A percentile compares a stretch with the other conserved stretches of the same genome.
Evolutionary conservation across 2,113 vertebrate genomes (phyloP).

Genomic region (Pontoporia blainvillei): DNA sequence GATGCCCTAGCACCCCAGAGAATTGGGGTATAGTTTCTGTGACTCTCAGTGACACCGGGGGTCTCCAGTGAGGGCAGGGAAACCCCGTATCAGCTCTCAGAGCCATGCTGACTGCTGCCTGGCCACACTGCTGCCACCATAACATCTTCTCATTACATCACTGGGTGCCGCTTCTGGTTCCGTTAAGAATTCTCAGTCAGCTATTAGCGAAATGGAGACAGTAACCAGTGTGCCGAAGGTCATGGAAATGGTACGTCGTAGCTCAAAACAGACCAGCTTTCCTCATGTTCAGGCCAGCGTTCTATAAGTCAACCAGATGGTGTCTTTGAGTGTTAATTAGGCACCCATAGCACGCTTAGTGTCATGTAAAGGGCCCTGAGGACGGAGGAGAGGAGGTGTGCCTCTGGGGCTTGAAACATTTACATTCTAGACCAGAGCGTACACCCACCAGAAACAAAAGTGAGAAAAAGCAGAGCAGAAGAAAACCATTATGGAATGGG

Average conservation of each 20-base stretch:
- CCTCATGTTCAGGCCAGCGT: background rate
- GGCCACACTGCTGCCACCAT: background rate
- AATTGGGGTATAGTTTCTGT: background rate
- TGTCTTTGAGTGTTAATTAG: fast-evolving
- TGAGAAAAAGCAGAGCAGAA: background rate
- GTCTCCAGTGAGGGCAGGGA: background rate
- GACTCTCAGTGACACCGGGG: background rate
- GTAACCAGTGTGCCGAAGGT: background rate
- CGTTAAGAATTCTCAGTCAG: background rate
- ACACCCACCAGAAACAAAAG: background rate
- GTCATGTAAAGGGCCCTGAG: fast-evolving
- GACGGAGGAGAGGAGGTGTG: background rate
- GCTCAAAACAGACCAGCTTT: background rate
- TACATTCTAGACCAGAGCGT: background rate
- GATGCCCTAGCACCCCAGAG: background rate
- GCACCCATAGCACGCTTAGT: background rate
- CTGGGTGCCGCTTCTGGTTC: no score
- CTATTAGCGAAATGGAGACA: fast-evolving
- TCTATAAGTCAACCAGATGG: background rate
- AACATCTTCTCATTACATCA: fast-evolving
- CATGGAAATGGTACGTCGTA: background rate
- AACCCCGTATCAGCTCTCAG: background rate
- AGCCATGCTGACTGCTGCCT: background rate
- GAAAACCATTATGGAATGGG: background rate
- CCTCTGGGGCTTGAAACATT: background rate